These are phyloP conservation scores for Drosophila engyochracea DNA, from an alignment of 2,888 invertebrate species.

Conservation along the genomic window DNA sequence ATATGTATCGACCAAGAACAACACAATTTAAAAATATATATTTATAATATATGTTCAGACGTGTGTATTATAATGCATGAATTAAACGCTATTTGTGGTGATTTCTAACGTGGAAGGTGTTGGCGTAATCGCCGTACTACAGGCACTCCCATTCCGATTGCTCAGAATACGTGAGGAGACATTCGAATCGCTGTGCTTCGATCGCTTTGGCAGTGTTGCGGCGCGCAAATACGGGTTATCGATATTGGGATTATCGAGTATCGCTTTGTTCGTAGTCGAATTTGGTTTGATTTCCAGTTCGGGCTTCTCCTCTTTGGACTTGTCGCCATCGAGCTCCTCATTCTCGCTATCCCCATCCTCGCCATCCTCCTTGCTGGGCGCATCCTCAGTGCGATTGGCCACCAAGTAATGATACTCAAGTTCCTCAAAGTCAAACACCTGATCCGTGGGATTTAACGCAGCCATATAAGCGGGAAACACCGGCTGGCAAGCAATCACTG, in stretches of 20 bases:
- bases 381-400: constrained; percentile 88
- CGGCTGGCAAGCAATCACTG: constrained; percentile 95
- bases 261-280: constrained; percentile 85
- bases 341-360: constrained; percentile 85
- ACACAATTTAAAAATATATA: neutral
- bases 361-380: constrained; percentile 85
- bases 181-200: constrained; percentile 63
- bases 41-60: neutral
- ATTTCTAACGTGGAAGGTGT: constrained; percentile 66
- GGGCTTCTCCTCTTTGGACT: constrained; percentile 83
- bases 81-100: constrained; percentile 45
- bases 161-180: constrained; percentile 21
- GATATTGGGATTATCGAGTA: constrained; percentile 86
- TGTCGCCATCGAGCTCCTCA: constrained; percentile 83
- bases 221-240: constrained; percentile 91
- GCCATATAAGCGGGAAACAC: constrained; percentile 93
- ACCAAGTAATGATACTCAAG: constrained; percentile 90
- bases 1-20: neutral
- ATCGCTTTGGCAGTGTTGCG: constrained; percentile 84
- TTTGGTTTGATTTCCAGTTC: constrained; percentile 85
- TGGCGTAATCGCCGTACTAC: constrained; percentile 1
- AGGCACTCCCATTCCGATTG: neutral
- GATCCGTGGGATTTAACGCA: constrained; percentile 96
- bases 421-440: constrained; percentile 96
- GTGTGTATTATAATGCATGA: neutral